phyloP scores from a whole-genome alignment of 2,888 invertebrate species.

The Boloria selene region DNA sequence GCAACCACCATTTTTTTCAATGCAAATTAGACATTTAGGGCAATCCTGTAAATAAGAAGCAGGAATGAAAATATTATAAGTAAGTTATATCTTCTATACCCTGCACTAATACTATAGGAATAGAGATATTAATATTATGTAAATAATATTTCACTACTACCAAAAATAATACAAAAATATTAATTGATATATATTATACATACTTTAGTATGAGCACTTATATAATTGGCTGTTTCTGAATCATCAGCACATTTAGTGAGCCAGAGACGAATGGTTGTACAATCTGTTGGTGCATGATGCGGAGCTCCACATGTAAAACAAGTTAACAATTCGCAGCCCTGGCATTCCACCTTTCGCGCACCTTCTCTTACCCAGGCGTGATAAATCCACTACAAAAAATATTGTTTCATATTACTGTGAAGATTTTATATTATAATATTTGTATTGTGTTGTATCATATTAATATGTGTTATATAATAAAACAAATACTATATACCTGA shows the following conservation, averaged over 20 bases:
- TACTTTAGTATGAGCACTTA: slow-evolving; percentile 98
- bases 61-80: too few relatives aligned
- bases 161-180: background rate
- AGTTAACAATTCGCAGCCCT: slow-evolving; percentile 93
- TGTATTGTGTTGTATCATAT: too few relatives aligned
- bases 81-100: too few relatives aligned
- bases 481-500: slow-evolving; percentile 77
- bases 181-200: background rate
- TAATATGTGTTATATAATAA: background rate
- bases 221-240: slow-evolving; percentile 99
- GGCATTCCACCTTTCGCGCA: slow-evolving; percentile 89
- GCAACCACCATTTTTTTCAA: slow-evolving; percentile 99
- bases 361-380: slow-evolving; percentile 92
- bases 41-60: slow-evolving; percentile 85
- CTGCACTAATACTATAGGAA: too few relatives aligned
- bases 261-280: slow-evolving; percentile 97
- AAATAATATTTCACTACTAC: too few relatives aligned
- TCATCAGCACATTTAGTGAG: slow-evolving; percentile 99
- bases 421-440: background rate
- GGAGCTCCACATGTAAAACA: slow-evolving; percentile 98
- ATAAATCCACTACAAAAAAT: slow-evolving; percentile 85
- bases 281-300: slow-evolving; percentile 99
- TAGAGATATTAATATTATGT: too few relatives aligned
- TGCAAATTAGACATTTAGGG: slow-evolving; percentile 99
- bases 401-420: background rate